Evolutionary conservation across 1,140 invertebrate genomes (phyloP), one percentile per base, ranked within the genome.

Genomic region (Capitella teleta): DNA sequence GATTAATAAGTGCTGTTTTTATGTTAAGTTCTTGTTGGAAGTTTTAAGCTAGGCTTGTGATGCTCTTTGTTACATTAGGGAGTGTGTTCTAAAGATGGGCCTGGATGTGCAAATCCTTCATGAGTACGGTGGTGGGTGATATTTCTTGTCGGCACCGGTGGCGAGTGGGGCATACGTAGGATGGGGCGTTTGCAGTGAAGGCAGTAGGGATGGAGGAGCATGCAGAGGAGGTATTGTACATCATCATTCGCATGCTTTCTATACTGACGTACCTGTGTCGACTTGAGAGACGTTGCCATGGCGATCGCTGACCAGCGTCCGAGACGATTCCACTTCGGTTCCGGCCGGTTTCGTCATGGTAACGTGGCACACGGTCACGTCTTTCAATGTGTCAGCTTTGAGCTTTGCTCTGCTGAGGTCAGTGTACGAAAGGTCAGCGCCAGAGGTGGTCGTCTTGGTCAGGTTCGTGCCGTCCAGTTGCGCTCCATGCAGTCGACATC

Each of bases 371-470:
- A 26, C 42, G 6, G 42, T 44, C 42, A 44, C 16, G 21, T 26
- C 42, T 10, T 6, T n/a, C 14, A 44, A 25, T 6, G 42, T 32
- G 21, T 3, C 42, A 21, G 21, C 21, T 25, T 6, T 26, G 21
- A 32, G 30, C 8, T 8, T 32, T 8, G 30, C n/a, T 10, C 42
- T 26, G n/a, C 21, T 28, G 5, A 44, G 21, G 16, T 19, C 28
- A 16, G 21, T 44, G 42, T 44, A 44, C 23, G 42, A 44, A 8
- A 44, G 16, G n/a, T 44, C 42, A 26, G 42, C 25, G 42, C 42
- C 42, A 16, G 23, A 26, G 10, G 28, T 16, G 21, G 42, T 16
- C 21, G 25, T 18, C 23, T 44, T 26, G 18, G 21, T 16, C 23
- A 44, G 18, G 21, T 26, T 19, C 21, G 42, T 26, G 5, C 19